Evolutionary conservation across 2,113 vertebrate genomes (phyloP).

Genomic region (Maccullochella peelii): DNA sequence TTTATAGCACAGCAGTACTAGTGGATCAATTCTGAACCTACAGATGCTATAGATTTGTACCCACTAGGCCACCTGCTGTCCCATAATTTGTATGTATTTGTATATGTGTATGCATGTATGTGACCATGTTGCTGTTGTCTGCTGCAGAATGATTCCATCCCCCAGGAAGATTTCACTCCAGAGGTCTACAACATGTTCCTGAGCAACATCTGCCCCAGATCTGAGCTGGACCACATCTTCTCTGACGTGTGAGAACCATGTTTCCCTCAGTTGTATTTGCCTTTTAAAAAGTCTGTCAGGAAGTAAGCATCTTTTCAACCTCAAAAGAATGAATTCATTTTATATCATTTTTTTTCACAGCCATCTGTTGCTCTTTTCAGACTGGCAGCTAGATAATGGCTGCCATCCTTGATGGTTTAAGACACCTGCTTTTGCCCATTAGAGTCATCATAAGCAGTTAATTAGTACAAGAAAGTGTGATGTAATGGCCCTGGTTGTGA

Average conservation of each 20-base stretch:
- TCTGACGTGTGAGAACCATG: conserved; percentile 90
- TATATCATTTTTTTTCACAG: neutral
- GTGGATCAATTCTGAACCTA: neutral
- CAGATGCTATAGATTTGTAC: neutral
- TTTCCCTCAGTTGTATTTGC: neutral
- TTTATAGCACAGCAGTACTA: neutral
- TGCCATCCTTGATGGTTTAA: conserved; percentile 5
- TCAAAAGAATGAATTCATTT: conserved; percentile 11
- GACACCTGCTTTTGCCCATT: conserved; percentile 10
- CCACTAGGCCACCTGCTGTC: neutral
- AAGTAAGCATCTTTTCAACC: neutral
- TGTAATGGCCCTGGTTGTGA: conserved; percentile 12
- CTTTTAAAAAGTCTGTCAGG: neutral
- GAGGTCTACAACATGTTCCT: conserved; percentile 93
- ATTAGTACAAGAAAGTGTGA: conserved; percentile 22
- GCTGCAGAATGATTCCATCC: conserved; percentile 93
- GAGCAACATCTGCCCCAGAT: conserved; percentile 93
- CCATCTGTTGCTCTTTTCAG: conserved; percentile 32
- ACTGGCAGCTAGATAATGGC: neutral
- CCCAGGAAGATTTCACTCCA: conserved; percentile 94
- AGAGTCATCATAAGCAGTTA: neutral
- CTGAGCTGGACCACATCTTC: conserved; percentile 98
- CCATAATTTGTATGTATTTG: neutral
- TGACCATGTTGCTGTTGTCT: conserved; percentile 40
- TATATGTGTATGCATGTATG: neutral